Percentiles rank a stretch among this genome's conserved stretches.
These are phyloP conservation scores for Stercorarius parasiticus DNA, from an alignment of 2,113 vertebrate genomes.

Conservation along the genomic window DNA sequence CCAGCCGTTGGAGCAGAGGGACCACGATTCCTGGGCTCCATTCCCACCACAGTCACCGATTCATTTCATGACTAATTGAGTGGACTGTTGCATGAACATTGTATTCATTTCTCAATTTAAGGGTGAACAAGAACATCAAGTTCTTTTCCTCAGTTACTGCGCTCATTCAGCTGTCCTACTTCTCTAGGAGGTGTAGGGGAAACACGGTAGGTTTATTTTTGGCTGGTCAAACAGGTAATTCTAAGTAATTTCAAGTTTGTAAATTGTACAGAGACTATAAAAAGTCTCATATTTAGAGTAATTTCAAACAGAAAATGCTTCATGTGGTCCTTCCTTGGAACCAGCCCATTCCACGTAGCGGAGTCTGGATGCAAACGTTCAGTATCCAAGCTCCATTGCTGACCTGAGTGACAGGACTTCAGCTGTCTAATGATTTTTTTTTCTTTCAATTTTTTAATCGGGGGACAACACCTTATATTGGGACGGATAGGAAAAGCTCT, in stretches of 20 bases:
- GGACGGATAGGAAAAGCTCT: neutral
- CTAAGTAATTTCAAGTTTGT: neutral
- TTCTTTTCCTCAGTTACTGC: constrained; percentile 23
- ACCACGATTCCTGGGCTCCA: neutral
- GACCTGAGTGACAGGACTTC: neutral
- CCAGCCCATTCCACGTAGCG: neutral
- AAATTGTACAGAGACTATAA: neutral
- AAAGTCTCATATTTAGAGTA: neutral
- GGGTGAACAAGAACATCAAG: constrained; percentile 51
- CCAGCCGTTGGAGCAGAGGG: neutral
- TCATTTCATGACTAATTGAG: constrained; percentile 52
- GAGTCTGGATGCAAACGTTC: neutral
- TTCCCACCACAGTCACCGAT: neutral
- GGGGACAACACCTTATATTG: neutral
- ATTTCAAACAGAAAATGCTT: neutral
- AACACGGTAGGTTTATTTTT: neutral
- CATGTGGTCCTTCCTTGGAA: neutral
- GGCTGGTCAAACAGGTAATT: neutral
- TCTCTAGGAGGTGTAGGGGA: neutral
- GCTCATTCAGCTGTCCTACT: constrained; percentile 1
- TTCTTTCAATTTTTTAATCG: neutral
- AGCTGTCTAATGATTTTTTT: neutral
- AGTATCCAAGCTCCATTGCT: neutral
- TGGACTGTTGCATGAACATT: constrained; percentile 50
- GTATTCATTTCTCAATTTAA: constrained; percentile 46